These are phyloP conservation scores for Drosophila acutilabella DNA, from an alignment of 2,888 invertebrate genomes.

Conservation along the genomic window DNA sequence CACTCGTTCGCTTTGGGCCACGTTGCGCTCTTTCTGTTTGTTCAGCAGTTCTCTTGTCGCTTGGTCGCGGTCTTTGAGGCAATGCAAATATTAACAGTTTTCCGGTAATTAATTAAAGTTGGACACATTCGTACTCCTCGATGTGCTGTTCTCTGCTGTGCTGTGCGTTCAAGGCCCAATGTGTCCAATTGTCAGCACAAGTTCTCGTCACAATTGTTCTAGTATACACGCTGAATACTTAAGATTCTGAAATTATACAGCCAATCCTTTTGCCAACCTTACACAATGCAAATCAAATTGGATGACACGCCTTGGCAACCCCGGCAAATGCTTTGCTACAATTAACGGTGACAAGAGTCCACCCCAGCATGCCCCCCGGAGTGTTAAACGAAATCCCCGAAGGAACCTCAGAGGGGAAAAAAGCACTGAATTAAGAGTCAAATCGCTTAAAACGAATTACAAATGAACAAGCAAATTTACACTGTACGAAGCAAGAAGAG, in stretches of 20 bases:
- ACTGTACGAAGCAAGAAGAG: slow-evolving; percentile 5
- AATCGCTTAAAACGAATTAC: slow-evolving; percentile 59
- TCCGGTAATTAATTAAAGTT: slow-evolving; percentile 77
- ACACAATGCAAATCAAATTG: slow-evolving; percentile 11
- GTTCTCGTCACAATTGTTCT: slow-evolving; percentile 9
- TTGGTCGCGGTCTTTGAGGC: slow-evolving; percentile 43
- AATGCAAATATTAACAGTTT: slow-evolving; percentile 78
- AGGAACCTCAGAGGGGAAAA: slow-evolving; percentile 1
- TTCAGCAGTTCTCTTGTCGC: slow-evolving; percentile 28
- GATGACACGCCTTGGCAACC: slow-evolving; percentile 4
- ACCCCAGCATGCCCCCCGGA: neutral
- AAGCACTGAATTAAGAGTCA: slow-evolving; percentile 54
- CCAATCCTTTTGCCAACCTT: neutral
- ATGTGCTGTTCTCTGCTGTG: neutral
- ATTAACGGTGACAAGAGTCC: slow-evolving; percentile 14
- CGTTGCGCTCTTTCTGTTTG: slow-evolving; percentile 58
- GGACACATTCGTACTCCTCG: slow-evolving; percentile 52
- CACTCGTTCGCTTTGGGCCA: slow-evolving; percentile 12
- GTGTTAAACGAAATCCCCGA: neutral
- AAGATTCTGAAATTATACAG: slow-evolving; percentile 14
- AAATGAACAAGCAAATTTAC: slow-evolving; percentile 24
- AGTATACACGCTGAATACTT: neutral
- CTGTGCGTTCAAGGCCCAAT: slow-evolving; percentile 23
- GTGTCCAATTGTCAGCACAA: neutral
- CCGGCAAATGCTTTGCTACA: slow-evolving; percentile 7